These are phyloP conservation scores for Babylonia areolata DNA, from an alignment of 1,140 invertebrate genomes.

Conservation along the genomic window DNA sequence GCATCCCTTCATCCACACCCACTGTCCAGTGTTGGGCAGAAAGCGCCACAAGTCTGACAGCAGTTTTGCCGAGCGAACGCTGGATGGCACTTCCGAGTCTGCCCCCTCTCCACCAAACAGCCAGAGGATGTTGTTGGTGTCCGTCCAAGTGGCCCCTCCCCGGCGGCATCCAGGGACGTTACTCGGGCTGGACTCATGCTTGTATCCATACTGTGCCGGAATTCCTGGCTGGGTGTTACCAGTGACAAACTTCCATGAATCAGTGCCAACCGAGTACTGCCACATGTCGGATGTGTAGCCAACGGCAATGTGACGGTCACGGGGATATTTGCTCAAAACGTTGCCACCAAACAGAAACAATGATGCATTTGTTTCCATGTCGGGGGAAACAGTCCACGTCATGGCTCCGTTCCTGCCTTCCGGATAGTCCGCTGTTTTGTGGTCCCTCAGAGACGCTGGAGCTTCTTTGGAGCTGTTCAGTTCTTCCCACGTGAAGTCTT, in stretches of 20 bases:
- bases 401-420: conserved; percentile 55
- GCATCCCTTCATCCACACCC: conserved; percentile 56
- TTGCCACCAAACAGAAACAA: conserved; percentile 64
- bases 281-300: conserved; percentile 57
- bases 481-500: conserved; percentile 49
- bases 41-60: conserved; percentile 60
- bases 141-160: conserved; percentile 51
- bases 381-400: conserved; percentile 44
- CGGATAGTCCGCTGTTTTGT: conserved; percentile 45
- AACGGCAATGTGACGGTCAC: conserved; percentile 42
- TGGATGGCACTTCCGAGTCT: conserved; percentile 31
- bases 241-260: conserved; percentile 45
- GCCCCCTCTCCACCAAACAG: conserved; percentile 62
- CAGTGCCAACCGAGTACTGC: conserved; percentile 44
- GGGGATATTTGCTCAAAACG: conserved; percentile 39
- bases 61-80: conserved; percentile 40
- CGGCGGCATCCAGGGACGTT: conserved; percentile 52
- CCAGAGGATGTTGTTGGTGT: conserved; percentile 53
- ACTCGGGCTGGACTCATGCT: background rate
- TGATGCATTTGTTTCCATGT: conserved; percentile 1
- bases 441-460: conserved; percentile 37
- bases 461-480: conserved; percentile 30
- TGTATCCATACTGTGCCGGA: conserved; percentile 35
- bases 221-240: conserved; percentile 34
- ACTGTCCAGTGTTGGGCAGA: conserved; percentile 29